These are phyloP conservation scores for Cossypha dichroa DNA, from an alignment of 2,797 vertebrate species.

Conservation along the genomic window DNA sequence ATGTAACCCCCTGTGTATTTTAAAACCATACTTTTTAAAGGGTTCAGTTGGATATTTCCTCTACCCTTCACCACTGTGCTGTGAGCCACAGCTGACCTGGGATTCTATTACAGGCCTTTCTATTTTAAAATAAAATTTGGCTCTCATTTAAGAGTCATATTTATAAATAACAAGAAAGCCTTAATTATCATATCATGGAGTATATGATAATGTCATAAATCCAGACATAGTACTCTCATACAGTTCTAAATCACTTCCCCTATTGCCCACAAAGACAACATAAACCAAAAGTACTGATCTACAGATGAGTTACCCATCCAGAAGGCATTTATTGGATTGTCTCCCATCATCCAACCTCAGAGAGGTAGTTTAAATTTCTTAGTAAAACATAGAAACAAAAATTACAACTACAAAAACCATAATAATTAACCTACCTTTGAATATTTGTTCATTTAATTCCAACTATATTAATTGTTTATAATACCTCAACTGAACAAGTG, in stretches of 20 bases:
- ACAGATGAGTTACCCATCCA: constrained; percentile 48
- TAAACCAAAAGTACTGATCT: neutral
- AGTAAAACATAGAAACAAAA: constrained; percentile 43
- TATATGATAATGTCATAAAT: constrained; percentile 18
- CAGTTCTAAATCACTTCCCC: constrained; percentile 41
- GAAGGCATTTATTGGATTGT: constrained; percentile 61
- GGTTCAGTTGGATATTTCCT: neutral
- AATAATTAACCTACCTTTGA: constrained; percentile 14
- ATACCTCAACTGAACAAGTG: neutral
- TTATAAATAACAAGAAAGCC: constrained; percentile 17
- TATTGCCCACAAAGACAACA: constrained; percentile 4
- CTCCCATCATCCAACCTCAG: constrained; percentile 39
- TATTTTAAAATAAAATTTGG: neutral
- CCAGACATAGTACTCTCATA: neutral
- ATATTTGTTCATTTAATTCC: constrained; percentile 14
- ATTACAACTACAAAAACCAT: constrained; percentile 15
- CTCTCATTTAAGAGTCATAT: neutral
- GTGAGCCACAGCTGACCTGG: neutral
- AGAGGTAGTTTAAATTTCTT: constrained; percentile 28
- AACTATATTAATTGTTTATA: constrained; percentile 17
- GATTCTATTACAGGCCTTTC: neutral
- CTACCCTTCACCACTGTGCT: neutral
- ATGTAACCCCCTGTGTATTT: neutral
- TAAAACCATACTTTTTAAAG: neutral
- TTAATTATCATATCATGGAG: constrained; percentile 37